Base-by-base conservation (phyloP, 2,797 vertebrate species). In the Halcyon chelicuti region DNA sequence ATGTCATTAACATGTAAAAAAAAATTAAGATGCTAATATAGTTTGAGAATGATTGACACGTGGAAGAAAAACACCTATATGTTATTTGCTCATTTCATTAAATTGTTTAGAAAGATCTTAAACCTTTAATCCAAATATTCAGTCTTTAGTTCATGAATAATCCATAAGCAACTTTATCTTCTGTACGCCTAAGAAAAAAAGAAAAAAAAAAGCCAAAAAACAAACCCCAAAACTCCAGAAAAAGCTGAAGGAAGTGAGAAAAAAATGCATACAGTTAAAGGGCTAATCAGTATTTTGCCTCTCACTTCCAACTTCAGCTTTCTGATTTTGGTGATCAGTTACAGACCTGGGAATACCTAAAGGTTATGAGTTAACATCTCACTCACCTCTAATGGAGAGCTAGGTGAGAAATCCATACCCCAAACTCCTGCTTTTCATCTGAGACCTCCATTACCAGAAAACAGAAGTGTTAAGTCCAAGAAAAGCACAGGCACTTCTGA, bases 81-180 rank as follows among this genome's bases (percentile, higher is more conserved):
- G 28, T 47, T 82, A 84, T 92, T 96, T 91, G 72, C 20, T 89
- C 35, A 58, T 74, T 91, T 94, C 57, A 88, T 91, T 91, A 88
- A 92, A 70, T 51, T 86, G 49, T 92, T 96, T 93, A 76, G 65
- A 63, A 94, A 84, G 54, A 49, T 39, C 29, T 83, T 90, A 78
- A 94, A 82, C 25, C 47, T 93, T 94, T 95, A 93, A 96, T 84
- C 87, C 81, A 78, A 84, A 71, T 42, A 72, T 82, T 94, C 60
- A 81, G 28, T 46, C n/a, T 88, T 39, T 51, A 13, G 23, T 22
- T 96, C 57, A 96, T 79, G 31, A 94, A 92, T 94, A 91, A 92
- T 49, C 44, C 70, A 74, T 81, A 88, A 94, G 31, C 22, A 80
- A 77, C 74, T 91, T 71, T 40, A 87, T 78, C 71, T 93, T 78